Base-by-base conservation (phyloP, 2,113 vertebrate species). In the Ameiurus melas region DNA sequence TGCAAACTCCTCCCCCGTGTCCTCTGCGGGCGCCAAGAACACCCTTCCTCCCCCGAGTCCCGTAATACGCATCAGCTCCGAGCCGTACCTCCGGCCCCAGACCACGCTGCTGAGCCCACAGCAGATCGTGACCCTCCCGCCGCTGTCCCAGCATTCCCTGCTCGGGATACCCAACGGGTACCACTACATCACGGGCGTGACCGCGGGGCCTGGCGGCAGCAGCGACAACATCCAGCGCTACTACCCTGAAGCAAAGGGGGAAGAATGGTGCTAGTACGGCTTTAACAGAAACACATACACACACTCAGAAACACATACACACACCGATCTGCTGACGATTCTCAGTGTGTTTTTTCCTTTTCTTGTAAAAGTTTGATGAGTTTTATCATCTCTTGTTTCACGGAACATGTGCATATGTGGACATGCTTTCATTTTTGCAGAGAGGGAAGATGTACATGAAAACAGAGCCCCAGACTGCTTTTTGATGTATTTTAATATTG, bases 221-320 rank as follows among this genome's bases (percentile, higher is more conserved):
- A 93, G 94, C 43, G 47, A 93, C 89, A 91, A 96, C 93, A 91
- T 95, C 88, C 94, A 95, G 88, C 95, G 96, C 91, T 97, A 96
- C 94, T 97, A 97, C 95, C 96, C 95, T 6, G 95, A 97, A 92
- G 95, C 95, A 9, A 96, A 97, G 19, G 95, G 96, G 93, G 97
- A 97, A 5, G 96, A 98, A 94, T 98, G 98, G 98, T 99, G 97
- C 97, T 99, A 99, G 96, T 95, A 94, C 88, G 93, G 94, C 92
- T 93, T 89, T 85, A 92, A 92, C 91, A 78, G 60, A 87, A 66
- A 51, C 83, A 85, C 33, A 80, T 7, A 39, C 62, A 62, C 77
- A 82, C 16, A 17, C 57, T 10, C 89, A 58, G 30, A 89, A 84
- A 58, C 90, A 89, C 14, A 55, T 17, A 81, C 64, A 78, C 79